Percentiles rank a stretch among this genome's conserved stretches.
Conservation (phyloP, 2,888 invertebrate species). For the Dasysyrphus albostriatus region DNA sequence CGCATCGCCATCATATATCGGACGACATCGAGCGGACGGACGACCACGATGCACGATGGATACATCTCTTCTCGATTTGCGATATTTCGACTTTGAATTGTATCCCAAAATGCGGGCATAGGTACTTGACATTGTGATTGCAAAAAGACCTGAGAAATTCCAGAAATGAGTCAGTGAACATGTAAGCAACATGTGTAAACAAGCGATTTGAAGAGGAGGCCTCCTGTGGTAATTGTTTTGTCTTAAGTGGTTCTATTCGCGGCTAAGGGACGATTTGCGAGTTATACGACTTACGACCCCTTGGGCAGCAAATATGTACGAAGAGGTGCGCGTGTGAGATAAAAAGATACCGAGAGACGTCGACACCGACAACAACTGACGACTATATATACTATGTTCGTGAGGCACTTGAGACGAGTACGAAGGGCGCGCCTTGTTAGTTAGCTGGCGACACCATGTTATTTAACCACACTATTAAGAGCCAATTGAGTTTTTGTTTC, state of each 20-base stretch:
- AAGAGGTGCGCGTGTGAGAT: slow-evolving; percentile 70
- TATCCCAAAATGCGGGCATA: slow-evolving; percentile 65
- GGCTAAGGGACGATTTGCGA: slow-evolving; percentile 55
- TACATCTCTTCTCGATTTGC: slow-evolving; percentile 50
- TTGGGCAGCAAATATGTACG: slow-evolving; percentile 19
- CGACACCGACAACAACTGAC: background rate
- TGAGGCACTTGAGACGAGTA: slow-evolving; percentile 69
- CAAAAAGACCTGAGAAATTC: slow-evolving; percentile 47
- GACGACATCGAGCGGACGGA: slow-evolving; percentile 23
- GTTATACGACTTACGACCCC: slow-evolving; percentile 40
- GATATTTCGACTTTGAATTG: slow-evolving; percentile 68
- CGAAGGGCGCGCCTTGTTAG: slow-evolving; percentile 74
- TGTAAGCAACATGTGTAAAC: slow-evolving; percentile 72
- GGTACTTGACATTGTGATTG: slow-evolving; percentile 68
- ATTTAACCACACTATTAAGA: slow-evolving; percentile 74
- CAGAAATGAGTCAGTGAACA: slow-evolving; percentile 41
- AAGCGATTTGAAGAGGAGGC: slow-evolving; percentile 72
- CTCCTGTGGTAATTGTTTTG: slow-evolving; percentile 74
- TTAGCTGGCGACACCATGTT: slow-evolving; percentile 75
- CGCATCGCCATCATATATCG: background rate
- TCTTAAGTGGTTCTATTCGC: slow-evolving; percentile 75
- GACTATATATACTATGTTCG: background rate
- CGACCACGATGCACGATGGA: background rate
- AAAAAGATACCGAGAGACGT: slow-evolving; percentile 68
- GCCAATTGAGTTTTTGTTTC: slow-evolving; percentile 44